These are phyloP conservation scores for Drosophila falleni DNA, from an alignment of 2,888 invertebrate species.

Conservation along the genomic window DNA sequence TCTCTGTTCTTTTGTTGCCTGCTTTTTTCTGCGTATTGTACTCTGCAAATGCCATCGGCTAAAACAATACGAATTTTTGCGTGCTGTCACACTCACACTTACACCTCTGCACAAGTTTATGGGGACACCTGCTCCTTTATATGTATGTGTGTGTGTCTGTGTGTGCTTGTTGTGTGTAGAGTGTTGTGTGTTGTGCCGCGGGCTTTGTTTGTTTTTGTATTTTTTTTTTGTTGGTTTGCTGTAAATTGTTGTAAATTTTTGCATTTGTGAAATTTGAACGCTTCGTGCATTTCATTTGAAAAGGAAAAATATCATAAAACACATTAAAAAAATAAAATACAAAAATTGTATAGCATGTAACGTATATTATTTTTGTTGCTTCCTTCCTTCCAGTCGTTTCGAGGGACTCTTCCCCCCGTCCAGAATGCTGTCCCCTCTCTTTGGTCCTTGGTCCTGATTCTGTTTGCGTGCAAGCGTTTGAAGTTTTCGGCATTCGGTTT, in stretches of 20 bases:
- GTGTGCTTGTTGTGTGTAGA: slow-evolving; percentile 5
- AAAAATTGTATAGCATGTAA: slow-evolving; percentile 28
- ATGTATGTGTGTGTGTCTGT: slow-evolving; percentile 5
- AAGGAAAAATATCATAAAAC: slow-evolving; percentile 28
- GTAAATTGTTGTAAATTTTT: slow-evolving; percentile 38
- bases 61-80: slow-evolving; percentile 49
- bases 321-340: slow-evolving; percentile 23
- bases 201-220: slow-evolving; percentile 35
- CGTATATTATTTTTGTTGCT: slow-evolving; percentile 34
- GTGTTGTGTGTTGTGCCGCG: slow-evolving; percentile 14
- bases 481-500: slow-evolving; percentile 40
- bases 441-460: slow-evolving; percentile 4
- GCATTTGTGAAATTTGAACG: slow-evolving; percentile 40
- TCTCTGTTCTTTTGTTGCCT: not conserved
- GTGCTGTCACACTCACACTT: slow-evolving; percentile 41
- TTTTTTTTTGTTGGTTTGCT: slow-evolving; percentile 33
- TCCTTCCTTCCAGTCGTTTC: slow-evolving; percentile 15
- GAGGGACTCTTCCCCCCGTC: not conserved
- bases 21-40: slow-evolving; percentile 15
- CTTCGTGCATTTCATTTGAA: slow-evolving; percentile 38
- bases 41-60: slow-evolving; percentile 33
- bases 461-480: slow-evolving; percentile 54
- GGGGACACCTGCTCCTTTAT: slow-evolving; percentile 12
- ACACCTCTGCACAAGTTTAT: slow-evolving; percentile 1
- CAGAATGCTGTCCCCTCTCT: no score